phyloP scores from a whole-genome alignment of 2,888 invertebrate genomes.

The Mallateleia sp. region DNA sequence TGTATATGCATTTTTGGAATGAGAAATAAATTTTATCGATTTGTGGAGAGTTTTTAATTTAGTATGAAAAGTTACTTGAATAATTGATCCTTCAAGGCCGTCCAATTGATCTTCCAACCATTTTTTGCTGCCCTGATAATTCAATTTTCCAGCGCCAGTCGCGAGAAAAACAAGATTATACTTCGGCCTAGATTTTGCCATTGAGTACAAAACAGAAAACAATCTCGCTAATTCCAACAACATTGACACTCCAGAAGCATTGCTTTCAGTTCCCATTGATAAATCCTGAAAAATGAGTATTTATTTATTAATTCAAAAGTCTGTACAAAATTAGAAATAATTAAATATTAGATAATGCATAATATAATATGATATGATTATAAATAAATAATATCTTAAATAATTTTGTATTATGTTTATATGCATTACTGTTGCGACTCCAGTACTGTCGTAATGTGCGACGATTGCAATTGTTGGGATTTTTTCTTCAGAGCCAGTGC shows the following conservation, averaged over 20 bases:
- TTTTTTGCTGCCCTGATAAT: conserved; percentile 98
- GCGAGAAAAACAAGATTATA: conserved; percentile 96
- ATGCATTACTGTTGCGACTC: conserved; percentile 97
- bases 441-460: conserved; percentile 98
- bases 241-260: conserved; percentile 97
- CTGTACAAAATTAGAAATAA: no score
- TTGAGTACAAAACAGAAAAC: conserved; percentile 96
- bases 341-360: no score
- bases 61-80: conserved; percentile 92
- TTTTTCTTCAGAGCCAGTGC: conserved; percentile 93
- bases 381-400: no score
- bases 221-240: conserved; percentile 96
- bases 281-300: conserved; percentile 93
- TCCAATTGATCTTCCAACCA: conserved; percentile 98
- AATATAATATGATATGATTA: no score
- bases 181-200: conserved; percentile 93
- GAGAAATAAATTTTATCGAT: neutral
- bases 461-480: conserved; percentile 97
- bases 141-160: conserved; percentile 97
- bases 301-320: no score
- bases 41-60: neutral
- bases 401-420: no score
- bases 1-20: neutral
- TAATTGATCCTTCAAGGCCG: conserved; percentile 92
- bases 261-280: conserved; percentile 97